phyloP scores from a whole-genome alignment of 2,797 vertebrate species.

The Spheniscus humboldti region DNA sequence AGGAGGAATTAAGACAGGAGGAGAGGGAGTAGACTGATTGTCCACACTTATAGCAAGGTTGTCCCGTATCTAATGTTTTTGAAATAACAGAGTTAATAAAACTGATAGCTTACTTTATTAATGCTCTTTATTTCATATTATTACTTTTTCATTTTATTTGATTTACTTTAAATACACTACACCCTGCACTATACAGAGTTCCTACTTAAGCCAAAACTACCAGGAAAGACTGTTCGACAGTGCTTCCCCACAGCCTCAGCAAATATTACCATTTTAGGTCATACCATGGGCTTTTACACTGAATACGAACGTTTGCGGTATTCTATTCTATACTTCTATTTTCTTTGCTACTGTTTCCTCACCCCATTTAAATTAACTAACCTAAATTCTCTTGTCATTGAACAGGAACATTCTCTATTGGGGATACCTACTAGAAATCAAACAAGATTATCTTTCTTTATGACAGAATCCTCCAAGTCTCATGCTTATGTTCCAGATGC shows the following conservation, averaged over 20 bases:
- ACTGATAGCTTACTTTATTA: not conserved
- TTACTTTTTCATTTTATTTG: not conserved
- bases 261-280: not conserved
- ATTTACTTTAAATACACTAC: not conserved
- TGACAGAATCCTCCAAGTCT: not conserved
- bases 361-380: not conserved
- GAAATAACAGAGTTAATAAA: not conserved
- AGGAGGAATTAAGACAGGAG: conserved; percentile 90
- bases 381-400: not conserved
- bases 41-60: conserved; percentile 94
- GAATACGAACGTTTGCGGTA: accelerated
- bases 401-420: not conserved
- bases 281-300: not conserved
- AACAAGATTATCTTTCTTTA: not conserved
- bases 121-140: not conserved
- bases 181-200: accelerated
- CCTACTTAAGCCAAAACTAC: not conserved
- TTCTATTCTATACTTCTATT: not conserved
- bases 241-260: not conserved
- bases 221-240: not conserved
- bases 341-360: not conserved
- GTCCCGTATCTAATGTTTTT: conserved; percentile 86
- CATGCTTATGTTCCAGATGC: not conserved
- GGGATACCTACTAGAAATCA: not conserved
- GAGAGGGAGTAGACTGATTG: conserved; percentile 90